Percentiles rank a stretch among this genome's conserved stretches.
Evolutionary conservation across 1,140 invertebrate species (phyloP).

Genomic region (Eciton burchellii): DNA sequence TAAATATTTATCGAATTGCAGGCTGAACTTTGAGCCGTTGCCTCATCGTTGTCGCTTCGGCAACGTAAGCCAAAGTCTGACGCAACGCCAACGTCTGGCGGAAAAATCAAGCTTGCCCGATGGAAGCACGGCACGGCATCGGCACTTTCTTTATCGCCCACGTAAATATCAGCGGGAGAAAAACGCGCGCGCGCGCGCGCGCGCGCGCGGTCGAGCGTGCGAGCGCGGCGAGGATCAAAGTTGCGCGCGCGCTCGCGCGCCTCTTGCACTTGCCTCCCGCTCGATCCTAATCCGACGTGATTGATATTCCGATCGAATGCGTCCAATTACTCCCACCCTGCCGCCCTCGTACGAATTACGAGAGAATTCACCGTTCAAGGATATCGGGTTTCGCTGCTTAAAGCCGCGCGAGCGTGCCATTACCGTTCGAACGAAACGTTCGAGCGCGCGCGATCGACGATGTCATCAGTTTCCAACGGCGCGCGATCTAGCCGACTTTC

Average conservation of each 20-base stretch:
- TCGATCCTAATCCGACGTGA: slow-evolving; percentile 35
- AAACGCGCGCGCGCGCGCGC: neutral
- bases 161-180: slow-evolving; percentile 1
- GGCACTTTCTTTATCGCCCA: neutral
- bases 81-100: slow-evolving; percentile 1
- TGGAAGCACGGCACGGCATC: neutral
- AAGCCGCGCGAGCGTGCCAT: slow-evolving; percentile 23
- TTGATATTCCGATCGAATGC: slow-evolving; percentile 28
- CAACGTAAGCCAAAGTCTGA: slow-evolving; percentile 6
- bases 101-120: neutral
- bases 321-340: slow-evolving; percentile 23
- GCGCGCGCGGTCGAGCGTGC: neutral
- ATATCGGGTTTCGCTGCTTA: slow-evolving; percentile 44
- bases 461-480: slow-evolving; percentile 13
- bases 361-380: slow-evolving; percentile 22
- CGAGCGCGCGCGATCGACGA: slow-evolving; percentile 29
- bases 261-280: slow-evolving; percentile 1
- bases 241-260: slow-evolving; percentile 13
- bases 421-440: slow-evolving; percentile 42
- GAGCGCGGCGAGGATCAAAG: neutral
- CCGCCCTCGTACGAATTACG: neutral
- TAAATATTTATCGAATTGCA: slow-evolving; percentile 49
- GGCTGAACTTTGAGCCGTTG: slow-evolving; percentile 34
- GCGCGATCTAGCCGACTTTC: slow-evolving; percentile 32
- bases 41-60: slow-evolving; percentile 3